Conservation (phyloP, 2,888 invertebrate genomes). For the Drosophila neutralis region DNA sequence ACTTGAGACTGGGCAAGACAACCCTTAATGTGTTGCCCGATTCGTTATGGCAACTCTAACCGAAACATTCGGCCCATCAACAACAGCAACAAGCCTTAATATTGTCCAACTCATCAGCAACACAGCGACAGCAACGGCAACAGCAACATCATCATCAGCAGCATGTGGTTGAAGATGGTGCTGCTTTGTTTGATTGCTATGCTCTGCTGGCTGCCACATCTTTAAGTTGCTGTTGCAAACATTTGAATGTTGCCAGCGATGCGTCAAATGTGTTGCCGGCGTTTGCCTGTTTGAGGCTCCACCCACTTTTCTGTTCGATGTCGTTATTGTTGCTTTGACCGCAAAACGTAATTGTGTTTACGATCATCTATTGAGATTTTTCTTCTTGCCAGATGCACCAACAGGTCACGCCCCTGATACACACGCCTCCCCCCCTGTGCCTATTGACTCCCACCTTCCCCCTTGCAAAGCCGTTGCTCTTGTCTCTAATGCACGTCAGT, state of each 20-base stretch:
- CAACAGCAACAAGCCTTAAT: conserved; percentile 57
- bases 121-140: conserved; percentile 22
- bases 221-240: conserved; percentile 50
- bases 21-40: conserved; percentile 78
- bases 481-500: conserved; percentile 75
- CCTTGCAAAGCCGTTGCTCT: conserved; percentile 10
- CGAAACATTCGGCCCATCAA: conserved; percentile 78
- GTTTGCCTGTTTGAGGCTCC: conserved; percentile 54
- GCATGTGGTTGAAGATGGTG: conserved; percentile 39
- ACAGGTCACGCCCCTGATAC: conserved; percentile 68
- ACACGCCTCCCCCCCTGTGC: conserved; percentile 24
- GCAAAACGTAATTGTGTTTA: conserved; percentile 73
- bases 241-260: conserved; percentile 72
- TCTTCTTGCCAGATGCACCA: conserved; percentile 37
- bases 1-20: conserved; percentile 45
- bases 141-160: conserved; percentile 40
- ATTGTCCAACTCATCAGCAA: conserved; percentile 60
- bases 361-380: conserved; percentile 77
- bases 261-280: conserved; percentile 71
- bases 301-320: conserved; percentile 51
- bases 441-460: conserved; percentile 34
- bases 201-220: conserved; percentile 54
- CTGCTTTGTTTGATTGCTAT: conserved; percentile 52
- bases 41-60: conserved; percentile 79
- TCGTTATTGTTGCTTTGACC: conserved; percentile 44